Base-by-base conservation (phyloP, 1,140 invertebrate genomes). In the Orchesella cincta region DNA sequence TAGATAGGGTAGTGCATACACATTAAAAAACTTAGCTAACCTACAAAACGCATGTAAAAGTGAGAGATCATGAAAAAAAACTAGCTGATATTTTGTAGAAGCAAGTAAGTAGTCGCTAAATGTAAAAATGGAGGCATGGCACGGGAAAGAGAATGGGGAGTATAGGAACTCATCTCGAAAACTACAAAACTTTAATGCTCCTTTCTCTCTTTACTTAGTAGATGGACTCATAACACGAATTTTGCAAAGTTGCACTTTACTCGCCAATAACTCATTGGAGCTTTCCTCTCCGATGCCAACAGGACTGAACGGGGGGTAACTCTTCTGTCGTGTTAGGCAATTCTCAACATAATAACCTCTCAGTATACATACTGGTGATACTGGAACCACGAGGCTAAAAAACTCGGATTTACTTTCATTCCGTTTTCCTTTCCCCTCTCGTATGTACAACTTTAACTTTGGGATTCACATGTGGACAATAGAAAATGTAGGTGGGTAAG, bases 231-330 rank as follows among this genome's bases (percentile, higher is more conserved):
- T 35, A 76, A 57, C 57, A 46, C 74, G 71, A 76, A 67, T 76
- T 76, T 75, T 73, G 33, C 39, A 57, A 46, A 39, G 51, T 80
- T 73, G 70, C 74, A 76, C 72, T 80, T 78, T 74, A 23, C 75
- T 39, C 28, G 67, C 35, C 39, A 78, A 80, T 80, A 78, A 80
- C 76, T 80, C 79, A 80, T 78, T 80, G 46, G 46, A 76, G 70
- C 54, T 74, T 76, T 72, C 39, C 74, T 71, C 73, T 33, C 70
- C n/a, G 62, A 29, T 67, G 62, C 62, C 62, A 67, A 67, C 26
- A 29, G 26, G 23, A 33, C 62, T 46, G 39, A 46, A 57, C 52
- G 52, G 52, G 52, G 52, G 52, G 52, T 57, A 57, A 57, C 52
- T 57, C 52, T 57, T 57, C 52, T 26, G 52, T 57, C 52, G 52